Conservation (phyloP, 2,113 vertebrate genomes). For the Chunga burmeisteri region DNA sequence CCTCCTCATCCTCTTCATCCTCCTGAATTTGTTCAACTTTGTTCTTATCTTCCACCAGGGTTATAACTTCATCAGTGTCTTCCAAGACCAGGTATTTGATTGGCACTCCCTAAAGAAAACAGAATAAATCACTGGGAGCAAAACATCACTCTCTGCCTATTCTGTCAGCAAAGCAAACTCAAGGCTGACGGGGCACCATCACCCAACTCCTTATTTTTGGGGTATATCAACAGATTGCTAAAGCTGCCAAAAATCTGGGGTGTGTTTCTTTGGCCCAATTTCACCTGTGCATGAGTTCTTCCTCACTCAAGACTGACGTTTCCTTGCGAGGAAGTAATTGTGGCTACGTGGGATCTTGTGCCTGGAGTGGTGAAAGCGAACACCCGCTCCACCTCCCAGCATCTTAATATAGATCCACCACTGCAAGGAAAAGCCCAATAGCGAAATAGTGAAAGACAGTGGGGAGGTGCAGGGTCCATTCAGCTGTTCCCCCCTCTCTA, state of each 20-base stretch:
- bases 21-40: conserved; percentile 40
- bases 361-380: neutral
- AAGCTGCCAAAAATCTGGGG: neutral
- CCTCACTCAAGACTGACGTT: neutral
- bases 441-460: neutral
- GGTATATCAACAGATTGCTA: neutral
- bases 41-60: conserved; percentile 71
- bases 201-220: neutral
- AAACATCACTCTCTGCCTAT: neutral
- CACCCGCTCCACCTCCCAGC: neutral
- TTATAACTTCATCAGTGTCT: conserved; percentile 80
- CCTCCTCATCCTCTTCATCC: conserved; percentile 26
- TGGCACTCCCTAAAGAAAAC: conserved; percentile 71
- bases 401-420: neutral
- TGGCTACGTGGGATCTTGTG: neutral
- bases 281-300: neutral
- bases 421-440: neutral
- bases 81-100: conserved; percentile 83
- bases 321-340: neutral
- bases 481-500: neutral
- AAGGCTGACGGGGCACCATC: neutral
- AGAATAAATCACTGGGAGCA: neutral
- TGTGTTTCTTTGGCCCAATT: neutral
- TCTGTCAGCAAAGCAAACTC: neutral
- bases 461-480: neutral